Percentiles rank a stretch among this genome's conserved stretches.
Conservation (phyloP, 1,140 invertebrate genomes). For the Homarus americanus region DNA sequence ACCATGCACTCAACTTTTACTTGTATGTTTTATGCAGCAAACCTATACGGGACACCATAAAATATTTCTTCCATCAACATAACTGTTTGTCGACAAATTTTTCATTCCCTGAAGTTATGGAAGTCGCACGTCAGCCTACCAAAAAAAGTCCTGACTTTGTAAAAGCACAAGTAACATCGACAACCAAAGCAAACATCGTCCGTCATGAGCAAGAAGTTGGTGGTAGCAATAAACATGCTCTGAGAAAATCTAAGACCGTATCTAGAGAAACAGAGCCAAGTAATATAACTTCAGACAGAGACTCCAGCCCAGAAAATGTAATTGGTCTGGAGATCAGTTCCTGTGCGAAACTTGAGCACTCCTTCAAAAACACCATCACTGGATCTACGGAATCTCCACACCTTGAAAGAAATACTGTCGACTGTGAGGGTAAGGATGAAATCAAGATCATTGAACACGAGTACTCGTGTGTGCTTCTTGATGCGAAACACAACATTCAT, state of each 20-base stretch:
- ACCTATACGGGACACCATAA: conserved; percentile 47
- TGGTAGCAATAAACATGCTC: neutral
- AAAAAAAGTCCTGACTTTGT: neutral
- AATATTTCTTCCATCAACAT: neutral
- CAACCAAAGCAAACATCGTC: neutral
- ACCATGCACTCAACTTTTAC: conserved; percentile 77
- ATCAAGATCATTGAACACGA: too few relatives aligned
- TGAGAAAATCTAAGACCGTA: neutral
- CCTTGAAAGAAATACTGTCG: neutral
- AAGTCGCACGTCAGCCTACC: neutral
- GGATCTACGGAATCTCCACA: neutral
- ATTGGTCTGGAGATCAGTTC: neutral
- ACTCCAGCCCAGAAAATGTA: neutral
- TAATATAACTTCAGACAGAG: neutral
- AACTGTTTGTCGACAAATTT: neutral
- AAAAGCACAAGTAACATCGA: neutral
- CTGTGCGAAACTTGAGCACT: neutral
- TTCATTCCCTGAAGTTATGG: neutral
- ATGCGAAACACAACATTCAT: too few relatives aligned
- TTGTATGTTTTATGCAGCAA: conserved; percentile 77
- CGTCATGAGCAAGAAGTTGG: neutral
- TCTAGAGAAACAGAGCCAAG: neutral
- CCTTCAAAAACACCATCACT: neutral
- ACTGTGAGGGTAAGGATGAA: neutral
- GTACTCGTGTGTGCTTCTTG: too few relatives aligned